These are phyloP conservation scores for Nineta flava DNA, from an alignment of 2,888 invertebrate genomes.

Conservation along the genomic window DNA sequence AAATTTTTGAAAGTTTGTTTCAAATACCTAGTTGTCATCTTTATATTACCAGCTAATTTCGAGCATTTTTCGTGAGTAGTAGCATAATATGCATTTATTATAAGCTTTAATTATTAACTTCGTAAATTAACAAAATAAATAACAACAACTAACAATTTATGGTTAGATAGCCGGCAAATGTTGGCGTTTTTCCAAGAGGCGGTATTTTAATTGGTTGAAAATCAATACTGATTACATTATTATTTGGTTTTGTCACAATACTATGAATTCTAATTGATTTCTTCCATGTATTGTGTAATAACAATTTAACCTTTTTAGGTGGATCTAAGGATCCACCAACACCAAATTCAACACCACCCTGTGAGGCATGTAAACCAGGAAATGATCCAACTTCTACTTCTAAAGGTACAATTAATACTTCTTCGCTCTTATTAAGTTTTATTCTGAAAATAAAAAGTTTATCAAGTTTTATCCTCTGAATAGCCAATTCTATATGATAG, in stretches of 20 bases:
- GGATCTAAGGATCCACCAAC: slow-evolving; percentile 54
- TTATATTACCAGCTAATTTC: no score
- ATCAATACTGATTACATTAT: slow-evolving; percentile 48
- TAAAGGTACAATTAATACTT: slow-evolving; percentile 62
- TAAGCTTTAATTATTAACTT: neutral
- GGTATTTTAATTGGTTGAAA: slow-evolving; percentile 48
- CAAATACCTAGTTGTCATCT: no score
- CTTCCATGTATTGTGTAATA: slow-evolving; percentile 47
- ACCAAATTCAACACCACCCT: slow-evolving; percentile 66
- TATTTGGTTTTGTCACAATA: slow-evolving; percentile 41
- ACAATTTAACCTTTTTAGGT: slow-evolving; percentile 40
- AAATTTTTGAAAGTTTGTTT: no score
- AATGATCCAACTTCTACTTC: slow-evolving; percentile 61
- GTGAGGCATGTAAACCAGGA: slow-evolving; percentile 63
- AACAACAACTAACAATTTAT: slow-evolving; percentile 46
- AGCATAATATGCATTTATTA: no score
- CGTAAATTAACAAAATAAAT: neutral
- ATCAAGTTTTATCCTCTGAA: slow-evolving; percentile 74
- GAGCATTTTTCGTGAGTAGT: no score
- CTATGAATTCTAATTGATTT: slow-evolving; percentile 48
- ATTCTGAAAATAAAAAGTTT: slow-evolving; percentile 35
- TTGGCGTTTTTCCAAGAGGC: slow-evolving; percentile 41
- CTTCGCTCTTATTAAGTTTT: slow-evolving; percentile 48
- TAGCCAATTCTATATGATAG: slow-evolving; percentile 29
- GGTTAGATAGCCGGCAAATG: slow-evolving; percentile 48